A percentile compares a stretch with the other conserved stretches of the same genome.
These are phyloP conservation scores for Centropus unirufus DNA, from an alignment of 2,113 vertebrate species.

Conservation along the genomic window DNA sequence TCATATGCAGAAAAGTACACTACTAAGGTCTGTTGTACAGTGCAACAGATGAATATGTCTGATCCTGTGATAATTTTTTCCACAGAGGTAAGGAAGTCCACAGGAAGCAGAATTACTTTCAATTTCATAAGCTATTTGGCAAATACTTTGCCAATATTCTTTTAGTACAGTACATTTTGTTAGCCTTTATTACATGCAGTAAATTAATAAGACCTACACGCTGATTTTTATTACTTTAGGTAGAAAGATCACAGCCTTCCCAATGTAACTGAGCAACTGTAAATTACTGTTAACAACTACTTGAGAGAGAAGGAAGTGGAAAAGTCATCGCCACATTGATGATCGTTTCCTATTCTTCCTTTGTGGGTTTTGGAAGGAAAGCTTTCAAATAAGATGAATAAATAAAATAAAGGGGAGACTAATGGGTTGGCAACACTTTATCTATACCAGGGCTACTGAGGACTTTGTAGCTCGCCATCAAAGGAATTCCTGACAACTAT, in stretches of 20 bases:
- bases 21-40: neutral
- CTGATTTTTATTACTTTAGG: constrained; percentile 50
- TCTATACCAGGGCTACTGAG: neutral
- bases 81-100: neutral
- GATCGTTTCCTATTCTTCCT: constrained; percentile 23
- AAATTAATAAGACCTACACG: constrained; percentile 43
- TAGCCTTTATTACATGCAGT: constrained; percentile 33
- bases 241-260: constrained; percentile 40
- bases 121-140: neutral
- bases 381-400: constrained; percentile 27
- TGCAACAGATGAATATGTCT: neutral
- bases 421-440: neutral
- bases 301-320: constrained; percentile 56
- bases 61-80: neutral
- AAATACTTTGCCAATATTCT: neutral
- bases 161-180: constrained; percentile 24
- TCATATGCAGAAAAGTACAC: neutral
- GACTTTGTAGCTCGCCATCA: constrained; percentile 45
- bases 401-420: constrained; percentile 1
- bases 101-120: neutral
- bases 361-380: constrained; percentile 23
- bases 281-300: constrained; percentile 63
- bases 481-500: constrained; percentile 42
- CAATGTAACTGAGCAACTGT: constrained; percentile 37
- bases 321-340: neutral